Evolutionary conservation across 2,797 vertebrate genomes (phyloP), one percentile per base, ranked within the genome.

Genomic region (Scleropages formosus): DNA sequence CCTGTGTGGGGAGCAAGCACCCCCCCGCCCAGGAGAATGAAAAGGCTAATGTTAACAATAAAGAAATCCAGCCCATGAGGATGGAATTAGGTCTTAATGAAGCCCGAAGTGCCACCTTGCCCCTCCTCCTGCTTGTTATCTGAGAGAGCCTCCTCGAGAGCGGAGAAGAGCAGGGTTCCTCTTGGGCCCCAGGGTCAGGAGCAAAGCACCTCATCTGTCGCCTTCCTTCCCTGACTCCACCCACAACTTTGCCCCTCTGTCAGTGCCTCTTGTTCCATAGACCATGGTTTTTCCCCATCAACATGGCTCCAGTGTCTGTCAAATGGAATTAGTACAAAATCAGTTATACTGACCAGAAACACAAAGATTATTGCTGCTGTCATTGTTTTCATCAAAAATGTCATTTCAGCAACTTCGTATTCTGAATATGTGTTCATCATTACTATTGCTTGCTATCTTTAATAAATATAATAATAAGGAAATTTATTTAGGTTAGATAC

Each of bases 1-100:
- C 2, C 31, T 39, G 2, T 39, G 31, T 39, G 31, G 39, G 68
- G 24, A 65, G 13, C 20, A 12, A 27, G 61, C 61, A 65, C 26
- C 59, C 18, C 16, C 22, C 78, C 82, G 88, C 91, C 89, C 90
- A 51, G 84, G 90, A 92, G 91, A 87, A 92, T 92, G 92, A 93
- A 93, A 93, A 93, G 92, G 87, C 90, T 90, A 93, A 91, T 93
- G 90, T 90, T 93, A 93, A 92, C 92, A 92, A 92, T 93, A 93
- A 93, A 88, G 90, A 89, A 82, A 88, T 39, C 31, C 85, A 91
- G 85, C 89, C 81, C 88, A 90, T 91, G 90, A 46, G 66, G 58
- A 10, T 74, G 82, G 88, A 91, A 89, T 88, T 87, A 93, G 91
- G 92, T 31, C 91, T 91, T 94, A 93, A 93, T 92, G 90, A 87